These are phyloP conservation scores for Patiria pectinifera DNA, from an alignment of 53 echinoderm and acorn worm species.

Conservation along the genomic window DNA sequence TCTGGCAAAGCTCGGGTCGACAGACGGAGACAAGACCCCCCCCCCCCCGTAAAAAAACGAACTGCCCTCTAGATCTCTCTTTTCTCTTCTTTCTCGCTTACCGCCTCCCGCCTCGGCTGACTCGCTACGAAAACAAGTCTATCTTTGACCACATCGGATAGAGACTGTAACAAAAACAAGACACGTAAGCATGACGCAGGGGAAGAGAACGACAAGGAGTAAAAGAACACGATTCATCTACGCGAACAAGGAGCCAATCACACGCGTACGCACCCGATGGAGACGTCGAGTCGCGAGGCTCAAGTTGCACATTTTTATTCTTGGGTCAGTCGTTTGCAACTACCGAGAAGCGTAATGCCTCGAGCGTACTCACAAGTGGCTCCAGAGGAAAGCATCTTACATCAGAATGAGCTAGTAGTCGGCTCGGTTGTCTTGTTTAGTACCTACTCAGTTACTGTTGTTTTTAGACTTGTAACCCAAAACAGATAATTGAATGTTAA, in stretches of 20 bases:
- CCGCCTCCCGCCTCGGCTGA: not conserved
- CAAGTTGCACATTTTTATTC: constrained; percentile 12
- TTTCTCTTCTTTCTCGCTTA: not conserved
- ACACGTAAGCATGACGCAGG: constrained; percentile 45
- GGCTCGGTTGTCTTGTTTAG: not conserved
- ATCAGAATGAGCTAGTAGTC: constrained; percentile 11
- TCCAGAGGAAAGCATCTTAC: not conserved
- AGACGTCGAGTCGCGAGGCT: not conserved
- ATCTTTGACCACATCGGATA: not conserved
- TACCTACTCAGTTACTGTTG: not conserved
- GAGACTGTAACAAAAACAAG: constrained; percentile 7
- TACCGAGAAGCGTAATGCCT: not conserved
- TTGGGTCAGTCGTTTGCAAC: constrained; percentile 18
- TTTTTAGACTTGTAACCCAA: not conserved
- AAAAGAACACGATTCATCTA: not conserved
- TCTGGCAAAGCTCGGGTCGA: constrained; percentile 34
- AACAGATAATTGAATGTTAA: too few relatives aligned
- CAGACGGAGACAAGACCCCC: not conserved
- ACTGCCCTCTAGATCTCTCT: not conserved
- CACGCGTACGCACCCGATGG: not conserved
- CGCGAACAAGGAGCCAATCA: not conserved
- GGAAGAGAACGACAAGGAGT: not conserved
- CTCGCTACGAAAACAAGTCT: constrained; percentile 40
- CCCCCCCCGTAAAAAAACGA: not conserved
- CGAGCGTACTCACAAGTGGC: not conserved